These are phyloP conservation scores for Acanthosepion esculentum DNA, from an alignment of 2,888 invertebrate genomes.

Conservation along the genomic window DNA sequence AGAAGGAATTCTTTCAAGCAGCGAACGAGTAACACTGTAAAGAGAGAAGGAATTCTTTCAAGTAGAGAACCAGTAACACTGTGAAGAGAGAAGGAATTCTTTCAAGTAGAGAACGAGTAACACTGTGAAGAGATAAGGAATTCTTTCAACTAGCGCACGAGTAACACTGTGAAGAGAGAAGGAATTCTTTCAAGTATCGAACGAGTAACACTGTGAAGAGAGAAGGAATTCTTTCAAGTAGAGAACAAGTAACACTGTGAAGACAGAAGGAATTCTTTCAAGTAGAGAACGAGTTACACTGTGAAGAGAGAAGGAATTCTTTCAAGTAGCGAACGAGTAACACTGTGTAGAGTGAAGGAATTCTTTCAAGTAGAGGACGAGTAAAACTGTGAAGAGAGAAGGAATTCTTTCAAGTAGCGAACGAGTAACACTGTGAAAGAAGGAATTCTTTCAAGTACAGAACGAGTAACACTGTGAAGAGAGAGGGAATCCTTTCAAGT, in stretches of 20 bases:
- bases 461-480: too few relatives aligned
- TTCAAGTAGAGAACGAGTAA: too few relatives aligned
- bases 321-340: not conserved
- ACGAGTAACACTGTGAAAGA: not conserved
- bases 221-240: not conserved
- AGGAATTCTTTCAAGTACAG: too few relatives aligned
- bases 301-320: conserved; percentile 48
- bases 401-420: not conserved
- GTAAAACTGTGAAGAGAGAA: conserved; percentile 63
- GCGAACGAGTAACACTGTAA: too few relatives aligned
- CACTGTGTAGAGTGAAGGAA: too few relatives aligned
- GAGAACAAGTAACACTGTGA: not conserved
- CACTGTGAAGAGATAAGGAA: conserved; percentile 60
- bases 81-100: too few relatives aligned
- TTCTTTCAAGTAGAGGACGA: too few relatives aligned
- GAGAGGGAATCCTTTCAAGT: not conserved
- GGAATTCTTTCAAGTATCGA: too few relatives aligned
- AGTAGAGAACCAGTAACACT: not conserved
- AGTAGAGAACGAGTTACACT: too few relatives aligned
- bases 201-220: conserved; percentile 67
- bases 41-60: conserved; percentile 16
- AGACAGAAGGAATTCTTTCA: too few relatives aligned
- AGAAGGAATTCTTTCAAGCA: too few relatives aligned
- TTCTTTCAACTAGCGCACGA: not conserved
- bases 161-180: not conserved